These are phyloP conservation scores for Bugula neritina DNA, from an alignment of 2,888 invertebrate species.

Conservation along the genomic window DNA sequence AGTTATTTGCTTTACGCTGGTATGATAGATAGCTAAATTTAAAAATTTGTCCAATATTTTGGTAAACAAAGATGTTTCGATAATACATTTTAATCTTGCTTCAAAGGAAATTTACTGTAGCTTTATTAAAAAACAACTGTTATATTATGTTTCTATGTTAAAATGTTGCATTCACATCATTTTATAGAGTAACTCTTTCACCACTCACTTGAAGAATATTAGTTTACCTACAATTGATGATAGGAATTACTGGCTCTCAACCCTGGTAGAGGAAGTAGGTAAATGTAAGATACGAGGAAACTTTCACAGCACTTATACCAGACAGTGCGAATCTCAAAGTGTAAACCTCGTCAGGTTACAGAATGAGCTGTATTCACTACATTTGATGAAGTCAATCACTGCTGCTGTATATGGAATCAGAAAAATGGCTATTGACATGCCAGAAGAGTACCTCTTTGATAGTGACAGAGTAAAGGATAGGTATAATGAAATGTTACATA, in stretches of 20 bases:
- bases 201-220: not conserved
- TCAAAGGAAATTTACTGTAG: too few species aligned
- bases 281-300: constrained; percentile 11
- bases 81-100: too few species aligned
- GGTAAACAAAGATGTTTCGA: too few species aligned
- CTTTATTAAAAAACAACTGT: too few species aligned
- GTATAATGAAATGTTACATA: not conserved
- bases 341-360: not conserved
- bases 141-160: too few species aligned
- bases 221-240: not conserved
- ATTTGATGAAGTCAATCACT: constrained; percentile 6
- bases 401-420: not conserved
- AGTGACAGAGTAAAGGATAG: not conserved
- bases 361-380: not conserved
- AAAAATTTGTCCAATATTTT: too few species aligned
- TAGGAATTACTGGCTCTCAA: not conserved
- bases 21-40: too few species aligned
- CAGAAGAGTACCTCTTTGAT: not conserved
- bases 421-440: not conserved
- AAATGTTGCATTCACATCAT: too few species aligned
- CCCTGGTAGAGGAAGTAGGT: not conserved
- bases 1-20: too few species aligned
- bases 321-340: not conserved
- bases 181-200: not conserved
- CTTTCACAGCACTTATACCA: not conserved